Base-by-base conservation (phyloP, 64 coral and sea anemone species). In the Pachyseris speciosa region DNA sequence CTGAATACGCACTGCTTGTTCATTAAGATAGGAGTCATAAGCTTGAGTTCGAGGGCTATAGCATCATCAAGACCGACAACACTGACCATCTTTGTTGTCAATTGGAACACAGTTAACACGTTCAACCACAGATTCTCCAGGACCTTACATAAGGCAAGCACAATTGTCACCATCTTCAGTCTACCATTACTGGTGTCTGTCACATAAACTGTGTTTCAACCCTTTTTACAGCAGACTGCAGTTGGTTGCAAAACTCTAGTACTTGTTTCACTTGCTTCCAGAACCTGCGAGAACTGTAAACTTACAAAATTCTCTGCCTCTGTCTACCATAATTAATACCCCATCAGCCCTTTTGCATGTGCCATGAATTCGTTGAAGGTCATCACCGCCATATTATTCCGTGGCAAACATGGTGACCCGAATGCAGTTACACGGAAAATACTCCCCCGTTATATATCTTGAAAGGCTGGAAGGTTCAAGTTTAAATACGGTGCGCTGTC, bases 221-320 rank as follows among this genome's bases (percentile, higher is more conserved):
- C n/a, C n/a, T n/a, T n/a, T n/a, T n/a, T n/a, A n/a, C n/a, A n/a
- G n/a, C n/a, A n/a, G n/a, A n/a, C n/a, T n/a, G n/a, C n/a, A 67
- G 60, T 68, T 48, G 83, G 59, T 68, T 79, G 75, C 4, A 20
- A 79, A 43, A 79, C 43, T 47, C 75, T 48, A 48, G 47, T 41
- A 55, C 44, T 83, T 83, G 22, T 55, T 20, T 83, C 78, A 61
- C 78, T 83, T 83, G 26, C 67, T 37, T 72, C 67, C 84, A 52
- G 84, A 87, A 71, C 84, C 67, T 36, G 34, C 66, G 19, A 87
- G 67, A 49, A 87, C 84, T 72, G 47, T 71, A 53, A 72, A 41
- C 67, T 73, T 50, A 7, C 22, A n/a, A n/a, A n/a, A n/a, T n/a
- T 73, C 84, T 68, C 40, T 45, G 7, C 67, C 65, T 87, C 84